phyloP scores from a whole-genome alignment of 2,797 vertebrate genomes.

The Sebastes miniatus region DNA sequence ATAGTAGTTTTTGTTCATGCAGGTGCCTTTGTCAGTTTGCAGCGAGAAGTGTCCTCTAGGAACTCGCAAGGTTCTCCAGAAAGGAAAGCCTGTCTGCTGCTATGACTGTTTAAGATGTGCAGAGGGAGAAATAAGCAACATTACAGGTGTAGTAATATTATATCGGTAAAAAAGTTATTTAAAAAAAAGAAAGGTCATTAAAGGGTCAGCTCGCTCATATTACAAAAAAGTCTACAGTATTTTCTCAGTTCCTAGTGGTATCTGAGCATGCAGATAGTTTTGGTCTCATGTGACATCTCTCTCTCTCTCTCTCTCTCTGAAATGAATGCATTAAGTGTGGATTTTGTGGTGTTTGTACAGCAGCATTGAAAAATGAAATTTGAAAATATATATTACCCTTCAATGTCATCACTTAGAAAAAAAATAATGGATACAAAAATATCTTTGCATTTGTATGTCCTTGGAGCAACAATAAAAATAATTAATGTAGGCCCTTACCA shows the following conservation, averaged over 20 bases:
- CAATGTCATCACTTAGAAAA: no score
- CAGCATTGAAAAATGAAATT: background rate
- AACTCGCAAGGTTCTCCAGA: constrained; percentile 72
- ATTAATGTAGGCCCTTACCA: no score
- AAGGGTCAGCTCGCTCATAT: no score
- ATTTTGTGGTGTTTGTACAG: background rate
- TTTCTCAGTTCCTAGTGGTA: no score
- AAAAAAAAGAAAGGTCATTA: no score
- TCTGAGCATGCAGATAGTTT: background rate
- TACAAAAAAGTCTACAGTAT: background rate
- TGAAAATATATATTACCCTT: background rate
- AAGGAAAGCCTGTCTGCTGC: no score
- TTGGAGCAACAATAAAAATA: background rate
- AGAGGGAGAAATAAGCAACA: no score
- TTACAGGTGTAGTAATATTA: no score
- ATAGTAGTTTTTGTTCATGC: background rate
- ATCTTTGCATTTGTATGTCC: background rate
- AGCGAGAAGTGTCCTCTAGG: constrained; percentile 69
- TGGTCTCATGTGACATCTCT: no score
- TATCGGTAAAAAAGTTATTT: no score
- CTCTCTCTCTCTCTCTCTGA: background rate
- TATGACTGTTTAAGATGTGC: no score
- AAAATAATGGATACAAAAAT: no score
- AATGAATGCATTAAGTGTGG: background rate
- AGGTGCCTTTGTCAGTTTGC: constrained; percentile 76